These are phyloP conservation scores for Rhorus exstirpatorius DNA, from an alignment of 2,888 invertebrate species.

Conservation along the genomic window DNA sequence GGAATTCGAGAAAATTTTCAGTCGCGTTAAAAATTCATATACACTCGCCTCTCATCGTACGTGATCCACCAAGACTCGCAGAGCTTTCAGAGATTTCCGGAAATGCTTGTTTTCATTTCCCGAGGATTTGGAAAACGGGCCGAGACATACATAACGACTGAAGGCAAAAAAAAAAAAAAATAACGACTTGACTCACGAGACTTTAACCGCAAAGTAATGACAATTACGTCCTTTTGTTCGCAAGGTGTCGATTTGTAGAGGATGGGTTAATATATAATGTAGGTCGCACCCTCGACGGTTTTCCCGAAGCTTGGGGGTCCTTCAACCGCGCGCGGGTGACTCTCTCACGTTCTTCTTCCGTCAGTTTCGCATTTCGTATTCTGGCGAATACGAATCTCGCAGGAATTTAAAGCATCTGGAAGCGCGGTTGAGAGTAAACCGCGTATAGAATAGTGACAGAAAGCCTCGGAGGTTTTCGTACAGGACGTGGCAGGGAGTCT, in stretches of 20 bases:
- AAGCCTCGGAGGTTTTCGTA: constrained; percentile 13
- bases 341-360: constrained; percentile 72
- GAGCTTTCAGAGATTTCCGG: constrained; percentile 54
- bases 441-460: constrained; percentile 7
- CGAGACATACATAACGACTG: not conserved
- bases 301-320: constrained; percentile 14
- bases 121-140: constrained; percentile 34
- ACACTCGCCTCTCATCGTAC: constrained; percentile 8
- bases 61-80: constrained; percentile 14
- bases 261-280: not conserved
- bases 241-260: too few species aligned
- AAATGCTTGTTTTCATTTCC: constrained; percentile 73
- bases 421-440: constrained; percentile 58
- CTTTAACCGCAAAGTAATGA: not conserved
- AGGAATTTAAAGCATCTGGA: constrained; percentile 75
- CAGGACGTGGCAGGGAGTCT: constrained; percentile 32
- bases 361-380: constrained; percentile 79
- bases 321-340: constrained; percentile 5
- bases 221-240: constrained; percentile 7
- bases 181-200: not conserved
- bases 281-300: constrained; percentile 29
- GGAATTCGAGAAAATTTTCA: not conserved
- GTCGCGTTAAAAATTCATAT: constrained; percentile 12
- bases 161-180: constrained; percentile 13
- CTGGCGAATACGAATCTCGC: constrained; percentile 77